These are phyloP conservation scores for Potamilus streckersoni DNA, from an alignment of 1,140 invertebrate genomes.

Conservation along the genomic window DNA sequence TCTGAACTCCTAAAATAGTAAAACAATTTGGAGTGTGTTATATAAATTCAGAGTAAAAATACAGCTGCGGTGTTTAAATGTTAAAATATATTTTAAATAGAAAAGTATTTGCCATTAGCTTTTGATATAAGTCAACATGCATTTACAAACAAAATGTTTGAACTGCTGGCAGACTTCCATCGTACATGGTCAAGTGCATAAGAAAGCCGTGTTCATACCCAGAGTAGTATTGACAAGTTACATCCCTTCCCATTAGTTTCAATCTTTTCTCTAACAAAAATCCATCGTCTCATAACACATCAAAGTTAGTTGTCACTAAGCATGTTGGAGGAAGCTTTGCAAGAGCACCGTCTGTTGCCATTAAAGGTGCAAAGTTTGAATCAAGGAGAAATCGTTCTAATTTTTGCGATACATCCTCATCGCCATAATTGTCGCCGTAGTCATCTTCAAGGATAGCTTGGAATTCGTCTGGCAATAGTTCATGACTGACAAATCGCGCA, in stretches of 20 bases:
- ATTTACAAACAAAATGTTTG: conserved; percentile 1
- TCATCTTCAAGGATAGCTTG: background rate
- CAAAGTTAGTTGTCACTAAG: conserved; percentile 35
- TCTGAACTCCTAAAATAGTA: too few relatives aligned
- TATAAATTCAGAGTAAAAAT: too few relatives aligned
- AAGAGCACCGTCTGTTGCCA: conserved; percentile 29
- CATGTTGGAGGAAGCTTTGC: conserved; percentile 29
- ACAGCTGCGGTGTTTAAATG: too few relatives aligned
- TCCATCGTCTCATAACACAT: conserved; percentile 46
- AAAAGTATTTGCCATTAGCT: too few relatives aligned
- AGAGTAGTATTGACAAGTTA: conserved; percentile 4
- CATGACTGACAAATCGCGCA: background rate
- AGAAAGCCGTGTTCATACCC: conserved; percentile 21
- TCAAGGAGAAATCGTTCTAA: conserved; percentile 1
- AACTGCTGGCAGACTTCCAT: conserved; percentile 2
- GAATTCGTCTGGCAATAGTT: background rate
- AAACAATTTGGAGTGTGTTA: too few relatives aligned
- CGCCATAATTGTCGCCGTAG: background rate
- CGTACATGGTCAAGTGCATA: conserved; percentile 3
- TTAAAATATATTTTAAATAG: too few relatives aligned
- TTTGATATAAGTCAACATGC: too few relatives aligned
- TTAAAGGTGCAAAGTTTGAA: conserved; percentile 29
- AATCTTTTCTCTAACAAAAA: conserved; percentile 39
- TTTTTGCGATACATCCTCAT: conserved; percentile 1
- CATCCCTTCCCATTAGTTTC: conserved; percentile 26